These are phyloP conservation scores for Bombus consobrinus DNA, from an alignment of 1,140 invertebrate genomes.

Conservation along the genomic window DNA sequence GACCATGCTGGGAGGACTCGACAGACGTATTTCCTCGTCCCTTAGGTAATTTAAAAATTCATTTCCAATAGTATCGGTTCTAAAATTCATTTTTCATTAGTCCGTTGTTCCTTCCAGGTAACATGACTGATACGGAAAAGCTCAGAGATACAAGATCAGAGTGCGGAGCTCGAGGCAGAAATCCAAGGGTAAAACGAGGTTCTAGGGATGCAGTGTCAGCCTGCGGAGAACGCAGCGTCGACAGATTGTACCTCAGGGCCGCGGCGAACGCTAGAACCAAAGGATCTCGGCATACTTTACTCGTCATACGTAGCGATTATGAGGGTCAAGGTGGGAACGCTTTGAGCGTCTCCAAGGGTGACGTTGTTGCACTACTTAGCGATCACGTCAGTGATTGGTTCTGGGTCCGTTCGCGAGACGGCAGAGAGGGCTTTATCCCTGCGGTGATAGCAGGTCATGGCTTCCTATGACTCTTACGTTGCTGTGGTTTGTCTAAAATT, in stretches of 20 bases:
- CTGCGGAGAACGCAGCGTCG: constrained; percentile 87
- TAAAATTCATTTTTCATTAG: neutral
- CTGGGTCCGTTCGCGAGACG: constrained; percentile 87
- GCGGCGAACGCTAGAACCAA: constrained; percentile 78
- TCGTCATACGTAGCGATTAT: constrained; percentile 88
- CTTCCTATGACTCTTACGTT: constrained; percentile 84
- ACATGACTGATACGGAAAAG: constrained; percentile 89
- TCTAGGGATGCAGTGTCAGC: constrained; percentile 81
- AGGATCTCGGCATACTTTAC: constrained; percentile 85
- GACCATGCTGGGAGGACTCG: constrained; percentile 90
- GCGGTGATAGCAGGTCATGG: constrained; percentile 89
- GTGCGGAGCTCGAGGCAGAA: constrained; percentile 80
- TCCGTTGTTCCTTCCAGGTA: constrained; percentile 80
- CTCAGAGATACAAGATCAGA: constrained; percentile 82
- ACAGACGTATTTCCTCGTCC: constrained; percentile 90
- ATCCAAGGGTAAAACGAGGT: constrained; percentile 75
- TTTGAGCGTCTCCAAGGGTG: constrained; percentile 87
- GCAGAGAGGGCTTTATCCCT: constrained; percentile 89
- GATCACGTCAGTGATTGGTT: constrained; percentile 86
- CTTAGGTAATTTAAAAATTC: constrained; percentile 64
- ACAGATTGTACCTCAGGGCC: constrained; percentile 87
- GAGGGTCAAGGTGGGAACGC: constrained; percentile 82
- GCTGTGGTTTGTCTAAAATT: neutral
- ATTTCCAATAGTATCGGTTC: neutral
- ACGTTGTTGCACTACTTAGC: constrained; percentile 87